These are phyloP conservation scores for Cyphomyrus plagiostoma DNA, from an alignment of 2,113 vertebrate species.

Conservation along the genomic window DNA sequence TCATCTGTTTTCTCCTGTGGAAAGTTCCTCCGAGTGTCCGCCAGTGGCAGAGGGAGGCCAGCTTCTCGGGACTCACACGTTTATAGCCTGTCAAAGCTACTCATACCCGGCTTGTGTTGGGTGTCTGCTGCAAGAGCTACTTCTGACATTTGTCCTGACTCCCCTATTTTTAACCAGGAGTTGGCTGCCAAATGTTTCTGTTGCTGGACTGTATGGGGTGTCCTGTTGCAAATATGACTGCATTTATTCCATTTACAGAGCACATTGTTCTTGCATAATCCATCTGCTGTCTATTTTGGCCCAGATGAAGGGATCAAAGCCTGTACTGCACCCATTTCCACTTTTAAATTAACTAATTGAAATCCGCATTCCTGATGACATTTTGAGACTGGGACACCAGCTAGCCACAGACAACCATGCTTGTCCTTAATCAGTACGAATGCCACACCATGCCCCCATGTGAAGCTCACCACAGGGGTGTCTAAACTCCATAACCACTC, in stretches of 20 bases:
- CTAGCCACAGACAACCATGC: not conserved
- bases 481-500: not conserved
- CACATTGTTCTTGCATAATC: slow-evolving; percentile 32
- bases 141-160: slow-evolving; percentile 46
- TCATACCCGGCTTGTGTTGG: slow-evolving; percentile 27
- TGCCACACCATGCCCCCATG: not conserved
- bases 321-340: slow-evolving; percentile 8
- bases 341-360: not conserved
- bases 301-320: slow-evolving; percentile 33
- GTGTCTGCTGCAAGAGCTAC: slow-evolving; percentile 30
- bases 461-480: not conserved
- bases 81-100: slow-evolving; percentile 32
- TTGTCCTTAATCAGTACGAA: not conserved
- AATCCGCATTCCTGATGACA: not conserved
- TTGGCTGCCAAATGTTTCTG: slow-evolving; percentile 37
- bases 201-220: slow-evolving; percentile 32
- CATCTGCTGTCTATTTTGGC: slow-evolving; percentile 41
- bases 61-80: slow-evolving; percentile 14
- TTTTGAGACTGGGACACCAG: not conserved
- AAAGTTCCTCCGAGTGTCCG: not conserved
- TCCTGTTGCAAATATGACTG: slow-evolving; percentile 43
- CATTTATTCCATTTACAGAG: slow-evolving; percentile 26
- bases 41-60: slow-evolving; percentile 20
- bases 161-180: slow-evolving; percentile 42
- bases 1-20: not conserved